Conservation (phyloP, 2,113 vertebrate genomes). For the Gallinago jamesoni region DNA sequence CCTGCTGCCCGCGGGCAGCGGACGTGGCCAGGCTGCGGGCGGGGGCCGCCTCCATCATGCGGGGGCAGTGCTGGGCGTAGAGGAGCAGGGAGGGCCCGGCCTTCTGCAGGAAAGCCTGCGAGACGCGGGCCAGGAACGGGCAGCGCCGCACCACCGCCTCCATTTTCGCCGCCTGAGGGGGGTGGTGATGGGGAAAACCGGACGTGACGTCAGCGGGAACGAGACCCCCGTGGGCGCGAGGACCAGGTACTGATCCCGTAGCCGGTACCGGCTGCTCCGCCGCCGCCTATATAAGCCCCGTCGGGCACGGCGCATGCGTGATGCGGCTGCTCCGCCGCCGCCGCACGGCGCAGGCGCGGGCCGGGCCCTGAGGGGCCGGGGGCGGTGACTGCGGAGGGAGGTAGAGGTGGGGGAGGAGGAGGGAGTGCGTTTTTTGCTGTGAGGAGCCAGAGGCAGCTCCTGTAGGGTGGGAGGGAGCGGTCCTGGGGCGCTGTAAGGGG, state of each 20-base stretch:
- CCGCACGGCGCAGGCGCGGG: not conserved
- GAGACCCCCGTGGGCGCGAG: accelerated
- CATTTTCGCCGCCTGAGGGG: slow-evolving; percentile 66
- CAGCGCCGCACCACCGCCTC: slow-evolving; percentile 91
- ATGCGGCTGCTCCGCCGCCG: accelerated
- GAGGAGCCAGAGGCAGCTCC: accelerated
- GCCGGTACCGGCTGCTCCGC: accelerated
- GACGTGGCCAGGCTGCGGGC: slow-evolving; percentile 82
- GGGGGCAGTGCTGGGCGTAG: slow-evolving; percentile 91
- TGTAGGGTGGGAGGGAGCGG: no score
- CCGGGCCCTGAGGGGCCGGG: accelerated
- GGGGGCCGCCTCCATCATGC: slow-evolving; percentile 91
- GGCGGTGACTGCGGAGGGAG: accelerated
- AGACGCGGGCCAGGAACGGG: slow-evolving; percentile 90
- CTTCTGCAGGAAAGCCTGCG: slow-evolving; percentile 93
- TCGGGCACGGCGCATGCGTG: not conserved
- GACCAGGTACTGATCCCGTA: accelerated
- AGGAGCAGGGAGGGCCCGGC: slow-evolving; percentile 85
- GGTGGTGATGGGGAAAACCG: not conserved
- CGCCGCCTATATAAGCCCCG: not conserved
- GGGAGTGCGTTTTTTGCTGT: no score
- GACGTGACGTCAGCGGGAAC: not conserved
- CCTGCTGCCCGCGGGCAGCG: slow-evolving; percentile 76
- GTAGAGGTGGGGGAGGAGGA: not conserved
- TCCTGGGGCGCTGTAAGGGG: accelerated